Evolutionary conservation across 2,113 vertebrate species (phyloP).

Genomic region (Trogon melanurus): DNA sequence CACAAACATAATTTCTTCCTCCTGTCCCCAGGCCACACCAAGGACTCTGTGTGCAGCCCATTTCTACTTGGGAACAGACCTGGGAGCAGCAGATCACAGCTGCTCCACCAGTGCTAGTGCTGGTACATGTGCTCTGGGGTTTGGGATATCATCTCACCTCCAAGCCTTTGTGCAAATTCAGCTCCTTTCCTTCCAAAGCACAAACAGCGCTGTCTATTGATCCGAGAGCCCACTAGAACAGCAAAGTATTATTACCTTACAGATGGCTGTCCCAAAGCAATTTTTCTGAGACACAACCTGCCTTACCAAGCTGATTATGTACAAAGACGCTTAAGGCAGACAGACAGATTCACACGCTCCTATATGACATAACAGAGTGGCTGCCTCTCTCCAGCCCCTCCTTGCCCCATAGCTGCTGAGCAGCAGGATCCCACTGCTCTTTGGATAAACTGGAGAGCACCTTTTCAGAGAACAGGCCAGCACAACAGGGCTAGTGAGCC

Average conservation of each 20-base stretch:
- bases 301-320: neutral
- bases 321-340: neutral
- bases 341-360: neutral
- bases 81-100: neutral
- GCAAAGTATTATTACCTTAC: neutral
- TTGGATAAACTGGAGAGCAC: neutral
- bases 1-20: neutral
- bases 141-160: neutral
- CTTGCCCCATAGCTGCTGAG: neutral
- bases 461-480: neutral
- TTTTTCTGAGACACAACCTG: neutral
- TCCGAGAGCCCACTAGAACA: neutral
- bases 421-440: too few species aligned
- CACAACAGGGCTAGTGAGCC: fast-evolving
- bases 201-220: neutral
- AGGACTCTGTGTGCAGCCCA: neutral
- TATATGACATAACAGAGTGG: neutral
- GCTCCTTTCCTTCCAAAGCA: neutral
- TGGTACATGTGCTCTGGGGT: neutral
- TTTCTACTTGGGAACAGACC: neutral
- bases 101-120: neutral
- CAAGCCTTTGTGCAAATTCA: neutral
- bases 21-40: neutral
- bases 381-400: neutral
- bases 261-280: neutral